These are phyloP conservation scores for Pogoniulus pusillus DNA, from an alignment of 2,797 vertebrate species.

Conservation along the genomic window DNA sequence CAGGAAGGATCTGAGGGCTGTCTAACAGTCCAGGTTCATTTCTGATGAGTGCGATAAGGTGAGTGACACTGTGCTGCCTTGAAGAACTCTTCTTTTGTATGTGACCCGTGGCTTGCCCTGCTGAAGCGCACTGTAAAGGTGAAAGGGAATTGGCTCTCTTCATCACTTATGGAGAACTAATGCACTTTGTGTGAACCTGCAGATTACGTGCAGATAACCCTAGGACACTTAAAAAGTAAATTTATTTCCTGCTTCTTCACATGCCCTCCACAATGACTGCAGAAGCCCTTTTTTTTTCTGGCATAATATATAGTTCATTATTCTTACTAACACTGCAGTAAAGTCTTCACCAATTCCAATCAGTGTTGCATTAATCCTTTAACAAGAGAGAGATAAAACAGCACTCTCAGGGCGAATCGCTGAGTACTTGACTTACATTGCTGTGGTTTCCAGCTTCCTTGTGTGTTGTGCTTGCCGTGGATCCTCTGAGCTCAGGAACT, in stretches of 20 bases:
- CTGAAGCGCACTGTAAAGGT: background rate
- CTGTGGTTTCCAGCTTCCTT: background rate
- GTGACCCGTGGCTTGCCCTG: background rate
- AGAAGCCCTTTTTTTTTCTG: no score
- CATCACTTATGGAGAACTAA: background rate
- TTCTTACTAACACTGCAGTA: background rate
- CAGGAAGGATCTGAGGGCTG: background rate
- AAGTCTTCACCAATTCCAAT: background rate
- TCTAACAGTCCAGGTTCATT: background rate
- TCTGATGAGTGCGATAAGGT: background rate
- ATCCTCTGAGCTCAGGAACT: background rate
- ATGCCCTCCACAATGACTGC: background rate
- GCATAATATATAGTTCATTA: background rate
- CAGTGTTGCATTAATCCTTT: background rate
- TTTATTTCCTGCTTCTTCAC: background rate
- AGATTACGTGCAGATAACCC: background rate
- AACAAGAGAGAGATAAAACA: background rate
- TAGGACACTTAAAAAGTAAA: background rate
- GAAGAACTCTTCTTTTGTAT: background rate
- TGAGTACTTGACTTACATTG: background rate
- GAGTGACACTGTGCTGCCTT: background rate
- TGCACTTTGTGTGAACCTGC: background rate
- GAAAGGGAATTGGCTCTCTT: background rate
- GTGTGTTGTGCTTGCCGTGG: accelerated
- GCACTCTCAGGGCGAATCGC: background rate